Base-by-base conservation (phyloP, 2,888 invertebrate species). In the Silvanus unidentatus region DNA sequence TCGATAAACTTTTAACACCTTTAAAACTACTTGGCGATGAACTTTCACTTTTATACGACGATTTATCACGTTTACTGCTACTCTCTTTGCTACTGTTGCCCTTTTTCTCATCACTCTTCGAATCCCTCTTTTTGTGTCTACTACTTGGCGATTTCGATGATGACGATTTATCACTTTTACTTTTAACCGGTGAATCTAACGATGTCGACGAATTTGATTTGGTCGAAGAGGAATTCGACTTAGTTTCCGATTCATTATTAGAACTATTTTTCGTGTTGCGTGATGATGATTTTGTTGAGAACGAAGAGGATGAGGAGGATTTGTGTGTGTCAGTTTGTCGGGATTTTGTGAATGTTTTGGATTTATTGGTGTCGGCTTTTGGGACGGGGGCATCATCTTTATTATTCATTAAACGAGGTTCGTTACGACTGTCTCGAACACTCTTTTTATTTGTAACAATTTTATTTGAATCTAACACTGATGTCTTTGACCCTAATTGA, bases 1-100 rank as follows among this genome's bases (percentile, higher is more conserved):
- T 78, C 63, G 75, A 72, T 55, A 75, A 75, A 53, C 74, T 75
- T 62, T 77, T 78, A 32, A 78, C 70, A 59, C 77, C 79, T 65
- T 79, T 80, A 68, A 80, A 80, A 15, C 55, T 49, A 50, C 70
- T 66, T 44, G 70, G 64, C 3, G 22, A n/a, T 9, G 38, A 47
- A 49, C 36, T 49, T 29, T 58, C 58, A 51, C 41, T 50, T 32
- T 46, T 57, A n/a, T 35, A n/a, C 36, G 14, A 9, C 12, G 11
- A 13, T 13, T 22, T 37, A n/a, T 44, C 11, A 37, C 28, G 16
- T 28, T 3, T 30, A 29, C 29, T 44, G 13, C 39, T 41, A 16
- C 22, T 42, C 14, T 46, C 46, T 36, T 51, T 16, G 41, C 12
- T 41, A 43, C 22, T 42, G 13, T 2, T 30, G 22, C 46, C 51